These are phyloP conservation scores for Cyrtorhinus lividipennis DNA, from an alignment of 1,140 invertebrate genomes.

Conservation along the genomic window DNA sequence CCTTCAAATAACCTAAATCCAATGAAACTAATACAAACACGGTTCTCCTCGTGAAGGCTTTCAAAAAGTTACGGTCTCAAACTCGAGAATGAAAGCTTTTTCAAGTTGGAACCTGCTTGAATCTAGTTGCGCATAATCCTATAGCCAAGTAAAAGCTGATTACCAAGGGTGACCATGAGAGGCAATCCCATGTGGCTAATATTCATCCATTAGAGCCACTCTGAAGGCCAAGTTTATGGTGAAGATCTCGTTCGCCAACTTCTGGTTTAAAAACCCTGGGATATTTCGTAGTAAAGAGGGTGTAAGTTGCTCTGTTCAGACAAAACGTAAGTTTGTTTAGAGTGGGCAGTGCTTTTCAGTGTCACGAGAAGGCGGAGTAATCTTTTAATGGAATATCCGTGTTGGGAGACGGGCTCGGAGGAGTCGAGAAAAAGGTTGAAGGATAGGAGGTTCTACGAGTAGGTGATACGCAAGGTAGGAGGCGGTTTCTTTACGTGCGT, in stretches of 20 bases:
- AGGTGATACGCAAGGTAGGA: background rate
- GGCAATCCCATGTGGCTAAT: background rate
- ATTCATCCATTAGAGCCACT: background rate
- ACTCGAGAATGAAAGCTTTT: no score
- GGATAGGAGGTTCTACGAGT: background rate
- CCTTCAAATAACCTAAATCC: no score
- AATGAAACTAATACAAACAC: no score
- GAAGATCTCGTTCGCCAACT: no score
- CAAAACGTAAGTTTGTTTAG: constrained; percentile 6
- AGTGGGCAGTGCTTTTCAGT: constrained; percentile 5
- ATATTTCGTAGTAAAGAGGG: no score
- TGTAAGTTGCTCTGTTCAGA: background rate
- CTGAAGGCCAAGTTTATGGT: no score
- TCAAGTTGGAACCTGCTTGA: no score
- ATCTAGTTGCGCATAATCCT: no score
- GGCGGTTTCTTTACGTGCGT: background rate
- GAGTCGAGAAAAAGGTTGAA: background rate
- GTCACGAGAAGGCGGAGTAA: background rate
- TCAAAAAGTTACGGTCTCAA: no score
- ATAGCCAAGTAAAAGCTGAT: no score
- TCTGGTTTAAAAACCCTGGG: background rate
- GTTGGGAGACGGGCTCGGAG: background rate
- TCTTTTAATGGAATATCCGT: constrained; percentile 3
- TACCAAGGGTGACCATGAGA: no score
- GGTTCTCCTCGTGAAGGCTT: no score